A percentile compares a stretch with the other conserved stretches of the same genome.
phyloP scores from a whole-genome alignment of 1,140 invertebrate species.

The Megalonaias nervosa region DNA sequence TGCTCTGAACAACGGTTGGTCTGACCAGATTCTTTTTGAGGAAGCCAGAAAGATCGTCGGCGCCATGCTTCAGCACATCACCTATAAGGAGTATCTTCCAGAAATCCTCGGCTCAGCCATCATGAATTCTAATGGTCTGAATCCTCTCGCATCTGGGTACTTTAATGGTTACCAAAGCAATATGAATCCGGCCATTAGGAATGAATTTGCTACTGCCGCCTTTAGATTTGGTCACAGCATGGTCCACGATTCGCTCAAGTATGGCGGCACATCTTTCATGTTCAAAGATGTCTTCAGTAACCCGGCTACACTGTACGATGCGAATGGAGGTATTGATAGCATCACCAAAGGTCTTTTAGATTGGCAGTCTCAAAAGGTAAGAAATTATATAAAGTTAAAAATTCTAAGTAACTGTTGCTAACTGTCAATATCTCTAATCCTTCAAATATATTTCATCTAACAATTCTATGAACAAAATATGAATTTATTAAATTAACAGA shows the following conservation, averaged over 20 bases:
- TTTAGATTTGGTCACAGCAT: constrained; percentile 95
- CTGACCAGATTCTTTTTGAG: constrained; percentile 83
- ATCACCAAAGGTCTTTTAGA: constrained; percentile 20
- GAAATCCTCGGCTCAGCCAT: constrained; percentile 73
- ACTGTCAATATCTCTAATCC: too few relatives aligned
- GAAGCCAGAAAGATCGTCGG: constrained; percentile 86
- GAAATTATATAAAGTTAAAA: constrained; percentile 3
- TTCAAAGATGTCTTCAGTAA: constrained; percentile 20
- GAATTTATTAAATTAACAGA: too few relatives aligned
- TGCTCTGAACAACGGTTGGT: constrained; percentile 85
- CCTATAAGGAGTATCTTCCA: constrained; percentile 90
- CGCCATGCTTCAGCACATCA: constrained; percentile 87
- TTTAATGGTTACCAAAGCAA: constrained; percentile 78
- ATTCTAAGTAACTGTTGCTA: too few relatives aligned
- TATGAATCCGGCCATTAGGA: constrained; percentile 88
- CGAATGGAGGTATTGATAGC: constrained; percentile 9
- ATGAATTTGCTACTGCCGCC: constrained; percentile 96
- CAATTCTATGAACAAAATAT: too few relatives aligned
- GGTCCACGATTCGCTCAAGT: constrained; percentile 72
- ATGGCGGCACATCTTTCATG: not conserved
- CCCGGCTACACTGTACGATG: constrained; percentile 18
- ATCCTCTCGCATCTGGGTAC: not conserved
- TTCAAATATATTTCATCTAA: too few relatives aligned
- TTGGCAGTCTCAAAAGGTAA: constrained; percentile 5
- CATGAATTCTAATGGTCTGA: constrained; percentile 24